These are phyloP conservation scores for Polymixis flavicincta DNA, from an alignment of 2,888 invertebrate species.

Conservation along the genomic window DNA sequence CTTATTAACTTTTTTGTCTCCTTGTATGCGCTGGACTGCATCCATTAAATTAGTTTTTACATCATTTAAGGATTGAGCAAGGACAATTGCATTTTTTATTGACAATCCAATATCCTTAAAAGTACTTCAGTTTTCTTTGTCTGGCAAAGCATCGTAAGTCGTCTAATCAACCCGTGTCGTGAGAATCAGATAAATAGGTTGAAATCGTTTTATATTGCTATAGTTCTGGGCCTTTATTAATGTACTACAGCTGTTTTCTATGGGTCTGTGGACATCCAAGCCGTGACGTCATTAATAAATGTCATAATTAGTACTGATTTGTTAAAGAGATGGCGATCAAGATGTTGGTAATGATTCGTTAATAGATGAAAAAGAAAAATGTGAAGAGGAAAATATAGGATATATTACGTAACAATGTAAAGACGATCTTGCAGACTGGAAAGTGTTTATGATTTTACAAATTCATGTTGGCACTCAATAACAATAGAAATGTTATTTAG, in stretches of 20 bases:
- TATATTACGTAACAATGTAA: too few species aligned
- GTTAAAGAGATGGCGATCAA: slow-evolving; percentile 20
- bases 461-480: background rate
- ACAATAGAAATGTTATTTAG: background rate
- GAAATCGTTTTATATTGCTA: slow-evolving; percentile 51
- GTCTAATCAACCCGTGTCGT: slow-evolving; percentile 57
- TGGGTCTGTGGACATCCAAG: slow-evolving; percentile 14
- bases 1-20: slow-evolving; percentile 32
- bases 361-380: background rate
- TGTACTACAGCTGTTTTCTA: slow-evolving; percentile 57
- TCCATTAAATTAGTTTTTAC: slow-evolving; percentile 25
- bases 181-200: slow-evolving; percentile 65
- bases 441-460: background rate
- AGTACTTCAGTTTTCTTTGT: slow-evolving; percentile 40
- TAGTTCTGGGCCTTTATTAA: slow-evolving; percentile 62
- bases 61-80: slow-evolving; percentile 21
- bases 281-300: slow-evolving; percentile 42
- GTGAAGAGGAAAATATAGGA: background rate
- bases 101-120: slow-evolving; percentile 43
- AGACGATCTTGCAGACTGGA: background rate
- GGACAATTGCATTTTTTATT: slow-evolving; percentile 39
- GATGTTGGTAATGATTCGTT: slow-evolving; percentile 6
- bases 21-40: slow-evolving; percentile 1
- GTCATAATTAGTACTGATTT: slow-evolving; percentile 54
- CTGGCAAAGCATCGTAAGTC: slow-evolving; percentile 29